Conservation (phyloP, 2,888 invertebrate species). For the Dasypolia templi region DNA sequence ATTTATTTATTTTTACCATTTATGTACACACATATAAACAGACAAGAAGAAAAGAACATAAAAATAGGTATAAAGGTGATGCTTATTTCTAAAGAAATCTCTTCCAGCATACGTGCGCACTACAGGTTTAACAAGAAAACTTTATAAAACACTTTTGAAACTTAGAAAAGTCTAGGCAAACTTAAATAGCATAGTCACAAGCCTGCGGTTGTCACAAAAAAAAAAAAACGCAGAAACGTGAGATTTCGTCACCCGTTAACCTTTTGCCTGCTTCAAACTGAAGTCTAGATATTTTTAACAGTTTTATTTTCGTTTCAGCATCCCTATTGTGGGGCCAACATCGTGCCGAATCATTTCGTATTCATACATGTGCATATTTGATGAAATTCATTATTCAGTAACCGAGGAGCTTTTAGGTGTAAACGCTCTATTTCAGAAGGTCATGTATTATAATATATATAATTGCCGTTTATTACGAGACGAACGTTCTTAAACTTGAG, state of each 20-base stretch:
- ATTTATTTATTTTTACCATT: too few relatives aligned
- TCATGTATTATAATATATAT: not conserved
- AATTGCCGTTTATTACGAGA: conserved; percentile 5
- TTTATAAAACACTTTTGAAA: not conserved
- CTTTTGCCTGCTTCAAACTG: conserved; percentile 1
- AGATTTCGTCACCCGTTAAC: not conserved
- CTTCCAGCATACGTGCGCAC: too few relatives aligned
- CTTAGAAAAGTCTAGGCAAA: not conserved
- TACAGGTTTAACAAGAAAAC: not conserved
- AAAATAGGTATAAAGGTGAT: too few relatives aligned
- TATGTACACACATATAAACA: too few relatives aligned
- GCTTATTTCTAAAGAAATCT: too few relatives aligned
- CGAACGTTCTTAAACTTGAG: not conserved
- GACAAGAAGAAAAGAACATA: too few relatives aligned
- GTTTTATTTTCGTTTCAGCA: conserved; percentile 30
- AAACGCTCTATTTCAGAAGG: conserved; percentile 18
- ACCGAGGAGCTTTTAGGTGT: conserved; percentile 5
- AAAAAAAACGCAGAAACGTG: not conserved
- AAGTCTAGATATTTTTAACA: conserved; percentile 33
- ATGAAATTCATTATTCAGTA: conserved; percentile 44
- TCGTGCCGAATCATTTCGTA: conserved; percentile 24
- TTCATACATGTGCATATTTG: conserved; percentile 52
- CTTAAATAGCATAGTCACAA: not conserved
- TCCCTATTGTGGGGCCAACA: conserved; percentile 34
- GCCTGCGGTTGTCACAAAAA: not conserved